Conservation (phyloP, 2,113 vertebrate species). For the Antennarius striatus region DNA sequence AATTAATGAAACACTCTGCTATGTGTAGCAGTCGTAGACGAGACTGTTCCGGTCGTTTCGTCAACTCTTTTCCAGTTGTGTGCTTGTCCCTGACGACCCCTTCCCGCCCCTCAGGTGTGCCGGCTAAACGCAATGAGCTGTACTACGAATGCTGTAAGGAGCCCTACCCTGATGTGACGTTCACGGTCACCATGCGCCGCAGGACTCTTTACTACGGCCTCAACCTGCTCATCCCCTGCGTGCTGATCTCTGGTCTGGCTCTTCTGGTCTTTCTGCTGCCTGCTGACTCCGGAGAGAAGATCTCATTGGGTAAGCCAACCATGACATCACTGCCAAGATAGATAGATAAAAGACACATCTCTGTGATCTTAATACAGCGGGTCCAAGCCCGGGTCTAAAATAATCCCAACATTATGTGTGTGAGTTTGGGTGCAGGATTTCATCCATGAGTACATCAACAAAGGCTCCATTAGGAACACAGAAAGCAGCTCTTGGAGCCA, state of each 20-base stretch:
- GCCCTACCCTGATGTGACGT: slow-evolving; percentile 87
- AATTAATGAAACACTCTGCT: too few relatives aligned
- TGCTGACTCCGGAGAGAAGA: slow-evolving; percentile 60
- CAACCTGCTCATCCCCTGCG: slow-evolving; percentile 87
- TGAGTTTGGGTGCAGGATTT: slow-evolving; percentile 27
- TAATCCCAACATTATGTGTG: slow-evolving; percentile 55
- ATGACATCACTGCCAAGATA: too few relatives aligned
- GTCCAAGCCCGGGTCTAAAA: slow-evolving; percentile 32
- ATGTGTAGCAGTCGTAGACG: too few relatives aligned
- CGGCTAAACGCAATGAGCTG: slow-evolving; percentile 86
- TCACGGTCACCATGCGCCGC: slow-evolving; percentile 87
- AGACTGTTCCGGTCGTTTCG: too few relatives aligned
- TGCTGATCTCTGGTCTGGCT: slow-evolving; percentile 87
- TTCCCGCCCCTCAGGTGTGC: slow-evolving; percentile 75
- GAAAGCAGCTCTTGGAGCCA: slow-evolving; percentile 28
- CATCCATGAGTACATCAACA: slow-evolving; percentile 37
- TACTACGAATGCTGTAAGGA: slow-evolving; percentile 90
- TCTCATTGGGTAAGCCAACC: slow-evolving; percentile 71
- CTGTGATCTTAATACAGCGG: slow-evolving; percentile 6
- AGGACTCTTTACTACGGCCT: slow-evolving; percentile 87
- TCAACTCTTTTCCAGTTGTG: too few relatives aligned
- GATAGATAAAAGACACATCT: background rate
- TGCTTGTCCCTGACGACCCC: too few relatives aligned
- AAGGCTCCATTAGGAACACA: slow-evolving; percentile 20
- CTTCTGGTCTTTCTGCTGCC: slow-evolving; percentile 87